Base-by-base conservation (phyloP, 2,888 invertebrate genomes). In the Crioceris asparagi region DNA sequence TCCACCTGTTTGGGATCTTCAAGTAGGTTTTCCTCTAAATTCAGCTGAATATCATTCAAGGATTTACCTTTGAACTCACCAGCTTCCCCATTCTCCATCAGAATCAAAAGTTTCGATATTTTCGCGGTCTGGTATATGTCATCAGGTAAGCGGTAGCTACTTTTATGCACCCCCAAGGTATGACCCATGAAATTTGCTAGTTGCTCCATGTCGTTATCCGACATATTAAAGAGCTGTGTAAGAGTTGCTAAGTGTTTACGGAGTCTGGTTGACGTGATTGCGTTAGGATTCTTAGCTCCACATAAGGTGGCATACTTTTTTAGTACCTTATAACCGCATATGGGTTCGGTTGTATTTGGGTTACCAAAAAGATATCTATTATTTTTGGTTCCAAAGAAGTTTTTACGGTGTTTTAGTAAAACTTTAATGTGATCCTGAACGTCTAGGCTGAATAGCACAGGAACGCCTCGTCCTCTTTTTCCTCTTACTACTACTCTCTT, bases 181-280 rank as follows among this genome's bases (percentile, higher is more conserved):
- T 48, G 49, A 4, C 49, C 49, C 47, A 51, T 49, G 35, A 49
- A 51, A 4, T 38, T 33, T 4, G 47, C 40, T 7, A 50, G 30
- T 36, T 51, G 49, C 32, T 49, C 48, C 10, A 48, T 26, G 11
- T 50, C 45, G 49, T 39, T 5, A 41, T 36, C 6, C 17, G 7
- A 3, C 46, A 44, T 27, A 45, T 47, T 43, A 45, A 41, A 8
- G n/a, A n/a, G n/a, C n/a, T n/a, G n/a, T n/a, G n/a, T n/a, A n/a
- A n/a, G n/a, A n/a, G n/a, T n/a, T n/a, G n/a, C n/a, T n/a, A n/a
- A n/a, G n/a, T n/a, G n/a, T n/a, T n/a, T n/a, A n/a, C n/a, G n/a
- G n/a, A n/a, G n/a, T n/a, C n/a, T n/a, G n/a, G n/a, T n/a, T n/a
- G n/a, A n/a, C n/a, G n/a, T n/a, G n/a, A n/a, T n/a, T n/a, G n/a